A percentile compares a stretch with the other conserved stretches of the same genome.
These are phyloP conservation scores for Chromobotia macracanthus DNA, from an alignment of 2,797 vertebrate species.

Conservation along the genomic window DNA sequence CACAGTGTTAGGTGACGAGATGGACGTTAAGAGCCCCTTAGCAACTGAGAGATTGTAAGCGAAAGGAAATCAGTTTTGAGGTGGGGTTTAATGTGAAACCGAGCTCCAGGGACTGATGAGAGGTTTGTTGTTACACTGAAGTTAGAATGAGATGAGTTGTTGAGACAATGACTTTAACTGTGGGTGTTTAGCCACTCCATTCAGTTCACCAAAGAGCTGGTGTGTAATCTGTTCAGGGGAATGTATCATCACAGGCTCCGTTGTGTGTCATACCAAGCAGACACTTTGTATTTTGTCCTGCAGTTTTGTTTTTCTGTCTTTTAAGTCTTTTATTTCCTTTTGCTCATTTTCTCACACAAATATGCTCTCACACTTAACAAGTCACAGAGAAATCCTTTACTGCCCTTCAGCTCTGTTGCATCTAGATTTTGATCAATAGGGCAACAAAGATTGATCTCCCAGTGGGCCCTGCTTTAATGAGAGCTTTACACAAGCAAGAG, in stretches of 20 bases:
- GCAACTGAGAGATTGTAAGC: background rate
- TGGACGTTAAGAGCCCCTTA: background rate
- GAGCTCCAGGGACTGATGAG: constrained; percentile 43
- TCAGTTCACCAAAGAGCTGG: constrained; percentile 58
- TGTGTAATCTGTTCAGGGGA: constrained; percentile 63
- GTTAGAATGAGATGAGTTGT: constrained; percentile 42
- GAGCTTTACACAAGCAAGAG: constrained; percentile 9
- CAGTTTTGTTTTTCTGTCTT: constrained; percentile 21
- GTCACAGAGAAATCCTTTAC: constrained; percentile 23
- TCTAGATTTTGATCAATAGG: constrained; percentile 48
- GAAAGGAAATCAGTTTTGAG: constrained; percentile 23
- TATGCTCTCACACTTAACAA: constrained; percentile 51
- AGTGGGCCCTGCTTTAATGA: constrained; percentile 15
- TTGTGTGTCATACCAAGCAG: constrained; percentile 12
- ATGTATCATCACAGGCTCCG: constrained; percentile 54
- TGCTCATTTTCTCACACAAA: constrained; percentile 40
- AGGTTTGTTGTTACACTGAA: constrained; percentile 44
- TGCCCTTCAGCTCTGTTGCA: background rate
- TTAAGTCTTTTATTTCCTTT: constrained; percentile 12
- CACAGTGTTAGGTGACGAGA: background rate
- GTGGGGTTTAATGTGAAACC: constrained; percentile 4
- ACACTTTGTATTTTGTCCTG: constrained; percentile 8
- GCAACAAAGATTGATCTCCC: constrained; percentile 47
- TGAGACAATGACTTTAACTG: constrained; percentile 63
- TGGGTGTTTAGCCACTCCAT: constrained; percentile 56